These are phyloP conservation scores for Aplodontia rufa DNA, from an alignment of 2,113 vertebrate species.

Conservation along the genomic window DNA sequence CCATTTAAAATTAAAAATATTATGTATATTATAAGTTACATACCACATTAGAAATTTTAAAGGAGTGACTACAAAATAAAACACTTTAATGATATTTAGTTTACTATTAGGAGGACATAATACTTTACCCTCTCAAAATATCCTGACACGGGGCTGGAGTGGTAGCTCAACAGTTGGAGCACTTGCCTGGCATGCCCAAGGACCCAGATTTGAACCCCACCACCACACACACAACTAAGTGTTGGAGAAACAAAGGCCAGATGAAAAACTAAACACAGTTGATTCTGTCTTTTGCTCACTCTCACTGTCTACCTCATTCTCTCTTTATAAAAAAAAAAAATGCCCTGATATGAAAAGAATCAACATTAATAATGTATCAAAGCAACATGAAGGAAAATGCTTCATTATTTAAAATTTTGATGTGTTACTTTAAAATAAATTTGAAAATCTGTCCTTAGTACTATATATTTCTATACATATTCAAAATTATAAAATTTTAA, in stretches of 20 bases:
- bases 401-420: background rate
- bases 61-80: too few relatives aligned
- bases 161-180: too few relatives aligned
- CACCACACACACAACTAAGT: too few relatives aligned
- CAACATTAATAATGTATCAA: background rate
- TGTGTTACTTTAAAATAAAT: background rate
- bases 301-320: too few relatives aligned
- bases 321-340: too few relatives aligned
- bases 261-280: too few relatives aligned
- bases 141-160: too few relatives aligned
- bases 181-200: too few relatives aligned
- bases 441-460: background rate
- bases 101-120: background rate
- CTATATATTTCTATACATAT: background rate
- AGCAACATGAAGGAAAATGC: background rate
- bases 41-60: background rate
- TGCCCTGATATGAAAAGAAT: background rate
- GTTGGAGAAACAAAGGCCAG: too few relatives aligned
- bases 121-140: background rate
- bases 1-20: background rate
- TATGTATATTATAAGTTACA: background rate
- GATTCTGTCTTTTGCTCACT: too few relatives aligned
- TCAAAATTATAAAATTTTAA: background rate
- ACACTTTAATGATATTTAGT: background rate
- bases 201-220: too few relatives aligned